These are phyloP conservation scores for Phortica okadai DNA, from an alignment of 2,888 invertebrate species.

Conservation along the genomic window DNA sequence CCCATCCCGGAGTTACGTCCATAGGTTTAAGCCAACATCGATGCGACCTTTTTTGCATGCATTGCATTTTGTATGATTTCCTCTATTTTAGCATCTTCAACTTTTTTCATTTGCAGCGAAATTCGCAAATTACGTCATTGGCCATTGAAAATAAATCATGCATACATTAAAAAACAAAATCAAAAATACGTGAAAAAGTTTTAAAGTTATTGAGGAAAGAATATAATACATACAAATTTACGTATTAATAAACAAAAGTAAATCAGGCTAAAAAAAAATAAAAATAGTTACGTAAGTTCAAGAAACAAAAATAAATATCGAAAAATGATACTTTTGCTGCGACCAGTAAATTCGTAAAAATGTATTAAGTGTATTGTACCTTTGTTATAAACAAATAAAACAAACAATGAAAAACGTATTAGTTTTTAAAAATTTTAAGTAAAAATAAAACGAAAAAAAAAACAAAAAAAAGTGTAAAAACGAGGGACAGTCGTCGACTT, in stretches of 20 bases:
- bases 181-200: not conserved
- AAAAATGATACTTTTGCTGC: too few species aligned
- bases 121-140: not conserved
- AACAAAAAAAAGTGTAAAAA: not conserved
- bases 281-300: not conserved
- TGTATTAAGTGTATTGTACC: constrained; percentile 62
- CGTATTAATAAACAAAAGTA: not conserved
- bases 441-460: not conserved
- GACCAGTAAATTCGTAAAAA: too few species aligned
- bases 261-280: not conserved
- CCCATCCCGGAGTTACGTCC: constrained; percentile 77
- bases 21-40: constrained; percentile 74
- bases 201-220: not conserved
- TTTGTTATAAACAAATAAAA: constrained; percentile 66
- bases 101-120: not conserved
- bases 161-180: not conserved
- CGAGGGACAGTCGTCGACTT: too few species aligned
- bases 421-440: constrained; percentile 51
- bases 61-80: not conserved
- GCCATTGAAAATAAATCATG: not conserved
- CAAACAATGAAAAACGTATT: constrained; percentile 20
- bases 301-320: too few species aligned
- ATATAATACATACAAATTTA: not conserved
- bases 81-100: too few species aligned
- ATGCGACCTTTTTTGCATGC: constrained; percentile 18